Evolutionary conservation across 2,797 vertebrate genomes (phyloP), one percentile per base, ranked within the genome.

Genomic region (Sebastes diaconus): DNA sequence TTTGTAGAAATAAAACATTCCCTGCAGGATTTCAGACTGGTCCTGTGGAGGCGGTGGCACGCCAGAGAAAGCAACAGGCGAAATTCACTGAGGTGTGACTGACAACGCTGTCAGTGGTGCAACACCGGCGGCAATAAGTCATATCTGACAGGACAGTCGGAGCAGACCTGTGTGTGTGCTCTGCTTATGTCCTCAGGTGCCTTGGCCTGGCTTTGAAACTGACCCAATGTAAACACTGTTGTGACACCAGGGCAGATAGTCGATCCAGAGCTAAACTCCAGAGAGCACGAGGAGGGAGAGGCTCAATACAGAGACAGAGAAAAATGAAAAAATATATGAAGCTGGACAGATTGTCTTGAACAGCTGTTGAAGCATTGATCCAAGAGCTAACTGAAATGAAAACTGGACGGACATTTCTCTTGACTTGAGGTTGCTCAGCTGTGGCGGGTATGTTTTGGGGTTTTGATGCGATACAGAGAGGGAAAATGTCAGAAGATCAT

Each of bases 41-140:
- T 80, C 69, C 78, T 20, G 58, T 18, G 46, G 85, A 83, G 84
- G 55, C 30, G 13, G 70, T 2, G 30, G 75, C 75, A 58, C 25
- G 67, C 18, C 8, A 4, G 46, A 83, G 64, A 75, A 86, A 89
- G 88, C 83, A 75, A 50, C 72, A 68, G 59, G 65, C 52, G 14
- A 71, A 52, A 80, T 71, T 87, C 78, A 73, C 73, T 55, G 75
- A 85, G 80, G 81, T 86, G 83, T 84, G 86, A 90, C 89, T 82
- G 90, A 91, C 90, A 90, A 67, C 9, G 16, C 78, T 85, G 85
- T 88, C 86, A 87, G 77, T 11, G 58, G 72, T 73, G 80, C 75
- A 83, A 87, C 79, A 78, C 71, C 39, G 65, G 68, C 61, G 39
- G 80, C 82, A 77, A 67, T 73, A 87, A 80, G 82, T 94, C 84